phyloP scores from a whole-genome alignment of 2,888 invertebrate genomes.

The Pyrrhosoma nymphula region DNA sequence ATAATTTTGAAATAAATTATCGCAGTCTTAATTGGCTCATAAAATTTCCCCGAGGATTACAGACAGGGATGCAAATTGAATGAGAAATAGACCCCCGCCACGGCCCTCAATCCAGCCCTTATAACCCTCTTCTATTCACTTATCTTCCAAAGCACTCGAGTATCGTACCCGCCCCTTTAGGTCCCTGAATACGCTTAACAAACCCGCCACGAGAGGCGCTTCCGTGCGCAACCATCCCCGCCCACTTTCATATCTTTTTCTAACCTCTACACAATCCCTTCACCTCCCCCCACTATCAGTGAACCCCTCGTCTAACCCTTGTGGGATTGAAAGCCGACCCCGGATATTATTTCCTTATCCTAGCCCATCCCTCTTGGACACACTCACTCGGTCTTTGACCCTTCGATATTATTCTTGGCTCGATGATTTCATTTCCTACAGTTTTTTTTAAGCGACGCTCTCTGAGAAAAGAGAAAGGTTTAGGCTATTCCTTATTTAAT shows the following conservation, averaged over 20 bases:
- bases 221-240: background rate
- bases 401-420: background rate
- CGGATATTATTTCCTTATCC: background rate
- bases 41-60: background rate
- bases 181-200: background rate
- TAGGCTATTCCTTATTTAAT: no score
- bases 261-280: background rate
- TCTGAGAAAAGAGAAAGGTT: no score
- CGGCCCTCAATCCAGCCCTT: background rate
- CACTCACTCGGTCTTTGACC: background rate
- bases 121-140: background rate
- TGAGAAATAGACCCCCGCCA: background rate
- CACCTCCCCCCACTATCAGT: background rate
- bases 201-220: background rate
- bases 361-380: background rate
- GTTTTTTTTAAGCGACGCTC: no score
- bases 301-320: background rate
- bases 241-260: background rate
- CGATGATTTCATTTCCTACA: no score
- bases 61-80: background rate
- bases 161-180: background rate
- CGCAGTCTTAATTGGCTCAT: conserved; percentile 1
- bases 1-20: background rate
- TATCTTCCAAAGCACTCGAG: background rate
- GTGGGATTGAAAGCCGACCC: background rate